Percentiles rank a stretch among this genome's conserved stretches.
These are phyloP conservation scores for Endotricha flammealis DNA, from an alignment of 2,888 invertebrate species.

Conservation along the genomic window DNA sequence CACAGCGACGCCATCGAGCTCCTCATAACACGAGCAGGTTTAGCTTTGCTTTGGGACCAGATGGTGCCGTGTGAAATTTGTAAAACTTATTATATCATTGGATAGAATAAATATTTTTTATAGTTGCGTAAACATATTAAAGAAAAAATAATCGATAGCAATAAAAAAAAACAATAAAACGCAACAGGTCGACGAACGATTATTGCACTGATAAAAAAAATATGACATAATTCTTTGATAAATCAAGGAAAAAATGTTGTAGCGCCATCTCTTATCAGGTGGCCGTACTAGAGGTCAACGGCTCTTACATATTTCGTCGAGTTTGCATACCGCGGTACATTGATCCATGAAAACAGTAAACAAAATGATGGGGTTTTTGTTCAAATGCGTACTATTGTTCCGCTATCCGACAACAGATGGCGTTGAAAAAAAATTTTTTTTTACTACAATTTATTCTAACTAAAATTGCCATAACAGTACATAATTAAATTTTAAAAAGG, in stretches of 20 bases:
- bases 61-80: too few relatives aligned
- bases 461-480: too few relatives aligned
- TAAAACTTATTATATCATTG: too few relatives aligned
- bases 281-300: constrained; percentile 17
- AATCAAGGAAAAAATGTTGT: constrained; percentile 18
- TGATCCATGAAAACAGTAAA: constrained; percentile 11
- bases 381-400: constrained; percentile 3
- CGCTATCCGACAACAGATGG: constrained; percentile 22
- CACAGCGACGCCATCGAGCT: too few relatives aligned
- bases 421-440: constrained; percentile 7
- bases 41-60: too few relatives aligned
- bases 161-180: constrained; percentile 37
- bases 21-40: too few relatives aligned
- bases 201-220: constrained; percentile 42
- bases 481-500: too few relatives aligned
- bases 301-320: constrained; percentile 13
- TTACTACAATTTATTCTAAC: neutral
- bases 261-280: constrained; percentile 48
- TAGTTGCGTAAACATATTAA: too few relatives aligned
- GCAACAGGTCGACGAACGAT: constrained; percentile 55
- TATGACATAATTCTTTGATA: constrained; percentile 20
- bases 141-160: too few relatives aligned
- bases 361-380: constrained; percentile 9
- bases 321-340: constrained; percentile 11
- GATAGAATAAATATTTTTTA: too few relatives aligned